phyloP scores from a whole-genome alignment of 1,140 invertebrate genomes.

The Chelonus insularis region DNA sequence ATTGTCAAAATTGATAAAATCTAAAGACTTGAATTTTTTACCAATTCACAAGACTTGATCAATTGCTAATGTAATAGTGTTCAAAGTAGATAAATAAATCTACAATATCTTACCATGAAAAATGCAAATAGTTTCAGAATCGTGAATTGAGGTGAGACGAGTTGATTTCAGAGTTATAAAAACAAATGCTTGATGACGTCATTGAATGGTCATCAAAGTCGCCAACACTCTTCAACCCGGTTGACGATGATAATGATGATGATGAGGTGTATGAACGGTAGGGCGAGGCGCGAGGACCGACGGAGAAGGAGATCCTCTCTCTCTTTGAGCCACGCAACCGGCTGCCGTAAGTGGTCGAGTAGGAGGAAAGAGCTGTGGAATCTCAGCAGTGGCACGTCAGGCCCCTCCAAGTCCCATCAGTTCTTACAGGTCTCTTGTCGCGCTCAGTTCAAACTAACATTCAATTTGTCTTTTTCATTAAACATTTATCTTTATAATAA shows the following conservation, averaged over 20 bases:
- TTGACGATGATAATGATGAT: constrained; percentile 5
- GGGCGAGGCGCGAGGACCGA: constrained; percentile 32
- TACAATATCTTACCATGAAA: too few species aligned
- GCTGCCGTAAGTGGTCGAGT: constrained; percentile 14
- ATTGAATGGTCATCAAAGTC: background rate
- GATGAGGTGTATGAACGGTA: constrained; percentile 28
- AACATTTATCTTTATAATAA: background rate
- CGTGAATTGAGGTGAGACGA: too few species aligned
- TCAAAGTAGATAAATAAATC: too few species aligned
- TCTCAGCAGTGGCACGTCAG: constrained; percentile 15
- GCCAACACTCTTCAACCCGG: background rate
- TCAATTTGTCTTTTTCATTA: constrained; percentile 8
- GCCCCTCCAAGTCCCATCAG: constrained; percentile 23
- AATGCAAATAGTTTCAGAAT: too few species aligned
- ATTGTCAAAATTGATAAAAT: too few species aligned
- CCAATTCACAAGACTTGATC: too few species aligned
- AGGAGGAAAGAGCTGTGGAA: constrained; percentile 22
- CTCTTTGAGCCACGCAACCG: constrained; percentile 9
- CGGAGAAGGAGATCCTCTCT: constrained; percentile 32
- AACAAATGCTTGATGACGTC: background rate
- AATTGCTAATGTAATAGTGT: too few species aligned
- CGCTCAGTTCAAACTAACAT: background rate
- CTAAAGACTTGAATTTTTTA: too few species aligned
- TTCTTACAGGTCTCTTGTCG: constrained; percentile 27
- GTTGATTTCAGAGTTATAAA: background rate